Evolutionary conservation across 1,140 invertebrate species (phyloP), one percentile per base, ranked within the genome.

Genomic region (Caenorhabditis latens): DNA sequence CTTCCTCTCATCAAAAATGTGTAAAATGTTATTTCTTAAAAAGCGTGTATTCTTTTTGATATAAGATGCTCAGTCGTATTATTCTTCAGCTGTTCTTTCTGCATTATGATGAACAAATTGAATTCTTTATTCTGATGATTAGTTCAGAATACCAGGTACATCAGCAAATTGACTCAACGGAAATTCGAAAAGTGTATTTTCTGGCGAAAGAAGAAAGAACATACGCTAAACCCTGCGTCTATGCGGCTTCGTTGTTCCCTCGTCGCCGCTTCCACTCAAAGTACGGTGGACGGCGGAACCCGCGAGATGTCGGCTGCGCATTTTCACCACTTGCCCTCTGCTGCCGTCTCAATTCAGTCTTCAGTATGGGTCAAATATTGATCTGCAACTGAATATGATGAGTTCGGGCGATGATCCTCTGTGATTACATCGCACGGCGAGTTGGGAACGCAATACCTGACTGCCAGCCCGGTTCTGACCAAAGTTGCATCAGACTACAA

Each of bases 361-460:
- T 75, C 84, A 85, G 84, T 85, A 71, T 55, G 67, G 63, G 84
- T 85, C 63, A 85, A 75, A 71, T 14, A 42, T 32, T 85, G 84
- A 85, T 85, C 84, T 85, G 84, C 84, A 85, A 75, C 57, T 55
- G 53, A 55, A 85, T 55, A 85, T 85, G 84, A 85, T 85, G 84
- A 85, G 48, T 58, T 65, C 84, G 84, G 84, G 84, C 84, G 67
- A 85, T 85, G 84, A 85, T 55, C 46, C 42, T 48, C 14, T 42
- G 84, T 85, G 84, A 85, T 85, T 84, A 84, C 46, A 85, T 71
- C 58, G 63, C 84, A 75, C 84, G 84, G 84, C 50, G 46, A 50
- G 24, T 21, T 32, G 84, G 84, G 65, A 63, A 65, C 50, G 84
- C 84, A 85, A 85, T 67, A 71, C 84, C 84, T 32, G 84, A 43